These are phyloP conservation scores for Choristoneura fumiferana DNA, from an alignment of 1,140 invertebrate genomes.

Conservation along the genomic window DNA sequence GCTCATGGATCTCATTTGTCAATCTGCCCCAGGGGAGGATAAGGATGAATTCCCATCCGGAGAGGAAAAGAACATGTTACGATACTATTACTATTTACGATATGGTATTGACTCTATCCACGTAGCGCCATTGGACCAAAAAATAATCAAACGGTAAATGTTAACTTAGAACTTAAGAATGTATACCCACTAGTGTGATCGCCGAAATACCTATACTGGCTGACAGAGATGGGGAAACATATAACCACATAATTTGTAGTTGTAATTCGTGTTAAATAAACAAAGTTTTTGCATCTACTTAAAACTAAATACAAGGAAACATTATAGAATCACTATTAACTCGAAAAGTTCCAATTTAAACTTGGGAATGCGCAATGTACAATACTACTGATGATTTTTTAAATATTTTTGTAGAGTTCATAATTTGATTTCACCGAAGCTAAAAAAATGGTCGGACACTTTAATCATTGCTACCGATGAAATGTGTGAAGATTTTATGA, in stretches of 20 bases:
- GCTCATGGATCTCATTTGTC: conserved; percentile 86
- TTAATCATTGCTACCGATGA: conserved; percentile 81
- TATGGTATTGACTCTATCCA: conserved; percentile 93
- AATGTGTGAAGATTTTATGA: conserved; percentile 88
- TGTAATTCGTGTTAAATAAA: too few species aligned
- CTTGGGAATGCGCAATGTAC: too few species aligned
- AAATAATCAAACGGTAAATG: conserved; percentile 79
- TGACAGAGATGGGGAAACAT: too few species aligned
- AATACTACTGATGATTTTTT: neutral
- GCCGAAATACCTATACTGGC: too few species aligned
- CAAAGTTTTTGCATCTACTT: too few species aligned
- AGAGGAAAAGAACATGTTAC: conserved; percentile 84
- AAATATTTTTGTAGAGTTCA: conserved; percentile 58
- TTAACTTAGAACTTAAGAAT: too few species aligned
- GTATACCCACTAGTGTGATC: too few species aligned
- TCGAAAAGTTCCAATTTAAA: too few species aligned
- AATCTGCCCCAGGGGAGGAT: conserved; percentile 64
- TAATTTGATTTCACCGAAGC: conserved; percentile 64
- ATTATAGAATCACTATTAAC: too few species aligned
- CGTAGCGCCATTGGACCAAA: conserved; percentile 87
- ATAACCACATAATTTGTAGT: too few species aligned
- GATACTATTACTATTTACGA: conserved; percentile 94
- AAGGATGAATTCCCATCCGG: conserved; percentile 75
- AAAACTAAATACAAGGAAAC: too few species aligned
- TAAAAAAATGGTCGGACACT: conserved; percentile 80